Evolutionary conservation across 2,797 vertebrate genomes (phyloP).

Genomic region (Carcharodon carcharias): DNA sequence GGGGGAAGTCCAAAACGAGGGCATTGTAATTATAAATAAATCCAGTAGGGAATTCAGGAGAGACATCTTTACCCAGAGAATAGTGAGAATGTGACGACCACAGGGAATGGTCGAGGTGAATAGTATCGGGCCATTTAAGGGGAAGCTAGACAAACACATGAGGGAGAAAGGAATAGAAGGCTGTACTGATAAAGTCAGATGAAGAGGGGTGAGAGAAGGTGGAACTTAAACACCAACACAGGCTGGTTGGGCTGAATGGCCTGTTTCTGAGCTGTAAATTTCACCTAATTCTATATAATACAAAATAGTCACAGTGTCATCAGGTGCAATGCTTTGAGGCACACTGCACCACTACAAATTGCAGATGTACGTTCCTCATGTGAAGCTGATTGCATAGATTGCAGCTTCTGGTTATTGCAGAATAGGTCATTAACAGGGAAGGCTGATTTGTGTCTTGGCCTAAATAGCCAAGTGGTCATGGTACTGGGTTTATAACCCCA

Average conservation of each 20-base stretch:
- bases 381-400: neutral
- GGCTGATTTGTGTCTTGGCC: neutral
- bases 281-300: neutral
- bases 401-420: neutral
- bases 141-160: no score
- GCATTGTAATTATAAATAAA: neutral
- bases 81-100: neutral
- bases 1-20: neutral
- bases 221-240: neutral
- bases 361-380: neutral
- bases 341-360: neutral
- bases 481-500: no score
- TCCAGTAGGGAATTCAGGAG: neutral
- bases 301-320: neutral
- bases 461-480: no score
- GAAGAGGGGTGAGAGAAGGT: neutral
- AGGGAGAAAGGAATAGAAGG: neutral
- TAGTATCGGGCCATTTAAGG: neutral
- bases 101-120: neutral
- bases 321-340: neutral
- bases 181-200: neutral
- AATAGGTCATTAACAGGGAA: neutral
- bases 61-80: neutral
- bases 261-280: neutral
- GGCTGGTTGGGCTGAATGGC: no score